A percentile compares a stretch with the other conserved stretches of the same genome.
Evolutionary conservation across 2,113 vertebrate species (phyloP).

Genomic region (Xiphophorus maculatus): DNA sequence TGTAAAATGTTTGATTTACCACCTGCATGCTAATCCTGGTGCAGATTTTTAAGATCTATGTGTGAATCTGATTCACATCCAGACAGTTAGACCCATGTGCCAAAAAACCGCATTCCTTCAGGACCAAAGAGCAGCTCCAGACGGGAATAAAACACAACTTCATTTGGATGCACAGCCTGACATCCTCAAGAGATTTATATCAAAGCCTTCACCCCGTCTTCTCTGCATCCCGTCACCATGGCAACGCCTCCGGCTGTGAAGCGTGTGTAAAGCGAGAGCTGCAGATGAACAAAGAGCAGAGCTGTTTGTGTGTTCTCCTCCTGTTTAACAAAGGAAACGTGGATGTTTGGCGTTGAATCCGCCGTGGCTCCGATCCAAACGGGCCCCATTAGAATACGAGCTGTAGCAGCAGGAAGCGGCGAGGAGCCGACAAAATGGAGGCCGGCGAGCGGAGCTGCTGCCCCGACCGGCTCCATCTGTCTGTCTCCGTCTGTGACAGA

Average conservation of each 20-base stretch:
- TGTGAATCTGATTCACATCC: neutral
- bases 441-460: neutral
- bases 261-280: conserved; percentile 1
- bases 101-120: accelerated
- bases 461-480: neutral
- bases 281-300: conserved; percentile 59
- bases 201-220: conserved; percentile 40
- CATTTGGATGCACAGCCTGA: conserved; percentile 45
- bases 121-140: neutral
- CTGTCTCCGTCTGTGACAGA: neutral
- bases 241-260: conserved; percentile 68
- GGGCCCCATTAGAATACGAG: conserved; percentile 42
- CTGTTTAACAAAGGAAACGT: conserved; percentile 25
- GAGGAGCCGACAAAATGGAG: conserved; percentile 56
- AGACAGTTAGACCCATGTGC: neutral
- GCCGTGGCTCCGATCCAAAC: conserved; percentile 59
- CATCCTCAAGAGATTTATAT: conserved; percentile 40
- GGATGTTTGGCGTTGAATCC: conserved; percentile 1
- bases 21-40: neutral
- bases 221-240: conserved; percentile 73
- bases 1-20: neutral
- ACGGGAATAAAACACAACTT: conserved; percentile 23
- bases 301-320: conserved; percentile 11
- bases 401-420: conserved; percentile 5
- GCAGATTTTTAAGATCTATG: neutral